Conservation (phyloP, 2,113 vertebrate genomes). For the Mus pahari region DNA sequence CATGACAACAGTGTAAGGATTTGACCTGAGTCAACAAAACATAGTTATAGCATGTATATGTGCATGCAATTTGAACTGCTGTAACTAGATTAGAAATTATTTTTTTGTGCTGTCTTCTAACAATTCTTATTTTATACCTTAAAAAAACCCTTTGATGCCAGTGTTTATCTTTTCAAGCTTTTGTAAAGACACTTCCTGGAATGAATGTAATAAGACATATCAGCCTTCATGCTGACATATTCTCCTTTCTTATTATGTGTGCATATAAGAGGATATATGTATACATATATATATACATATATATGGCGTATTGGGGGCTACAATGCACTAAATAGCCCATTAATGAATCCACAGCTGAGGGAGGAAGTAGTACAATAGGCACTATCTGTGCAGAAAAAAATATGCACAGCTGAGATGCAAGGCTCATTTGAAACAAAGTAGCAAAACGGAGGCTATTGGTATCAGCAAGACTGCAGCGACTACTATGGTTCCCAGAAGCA, state of each 20-base stretch:
- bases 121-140: background rate
- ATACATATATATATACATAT: background rate
- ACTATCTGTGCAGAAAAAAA: background rate
- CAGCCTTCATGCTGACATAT: background rate
- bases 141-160: constrained; percentile 29
- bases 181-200: background rate
- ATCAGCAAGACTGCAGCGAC: background rate
- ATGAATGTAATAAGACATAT: background rate
- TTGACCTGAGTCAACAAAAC: background rate
- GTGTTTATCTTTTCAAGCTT: background rate
- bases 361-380: background rate
- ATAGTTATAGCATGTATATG: background rate
- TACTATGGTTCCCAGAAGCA: background rate
- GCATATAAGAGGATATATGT: too few species aligned
- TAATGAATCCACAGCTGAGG: background rate
- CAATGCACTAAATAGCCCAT: background rate
- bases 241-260: background rate
- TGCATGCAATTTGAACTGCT: background rate
- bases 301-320: background rate
- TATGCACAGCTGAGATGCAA: background rate
- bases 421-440: background rate
- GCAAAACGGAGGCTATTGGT: background rate
- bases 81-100: constrained; percentile 36
- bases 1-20: background rate
- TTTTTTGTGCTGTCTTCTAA: background rate